Conservation (phyloP, 2,888 invertebrate genomes). For the Chorisops tibialis region DNA sequence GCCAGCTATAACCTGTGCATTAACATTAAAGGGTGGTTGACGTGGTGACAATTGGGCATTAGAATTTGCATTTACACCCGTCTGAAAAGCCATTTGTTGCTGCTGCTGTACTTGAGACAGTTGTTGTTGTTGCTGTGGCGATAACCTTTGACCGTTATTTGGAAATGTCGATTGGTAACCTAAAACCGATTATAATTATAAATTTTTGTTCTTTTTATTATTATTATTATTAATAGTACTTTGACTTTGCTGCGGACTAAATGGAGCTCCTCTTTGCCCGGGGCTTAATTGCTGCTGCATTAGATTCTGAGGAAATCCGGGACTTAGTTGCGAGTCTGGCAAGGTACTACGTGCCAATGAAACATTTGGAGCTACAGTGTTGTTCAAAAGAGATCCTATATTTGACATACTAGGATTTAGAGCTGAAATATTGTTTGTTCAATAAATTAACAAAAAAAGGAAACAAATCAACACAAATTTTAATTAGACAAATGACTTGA, state of each 20-base stretch:
- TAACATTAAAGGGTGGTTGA: slow-evolving; percentile 42
- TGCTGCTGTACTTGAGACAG: slow-evolving; percentile 36
- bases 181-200: slow-evolving; percentile 27
- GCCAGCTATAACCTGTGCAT: slow-evolving; percentile 34
- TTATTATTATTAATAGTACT: slow-evolving; percentile 37
- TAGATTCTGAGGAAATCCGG: slow-evolving; percentile 56
- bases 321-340: slow-evolving; percentile 62
- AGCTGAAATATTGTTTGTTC: slow-evolving; percentile 38
- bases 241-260: slow-evolving; percentile 49
- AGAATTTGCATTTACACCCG: slow-evolving; percentile 37
- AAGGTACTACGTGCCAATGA: slow-evolving; percentile 70
- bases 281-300: slow-evolving; percentile 52
- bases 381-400: slow-evolving; percentile 80
- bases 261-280: slow-evolving; percentile 50
- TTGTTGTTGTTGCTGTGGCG: slow-evolving; percentile 49
- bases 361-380: slow-evolving; percentile 80
- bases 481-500: too few species aligned
- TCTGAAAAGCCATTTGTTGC: slow-evolving; percentile 40
- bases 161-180: slow-evolving; percentile 47
- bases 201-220: slow-evolving; percentile 9
- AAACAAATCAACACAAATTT: too few species aligned
- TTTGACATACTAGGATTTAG: slow-evolving; percentile 55
- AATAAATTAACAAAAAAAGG: slow-evolving; percentile 14
- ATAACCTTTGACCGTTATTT: slow-evolving; percentile 48
- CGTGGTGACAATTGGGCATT: slow-evolving; percentile 52